Evolutionary conservation across 2,113 vertebrate genomes (phyloP), one percentile per base, ranked within the genome.

Genomic region (Heterotilapia buettikoferi): DNA sequence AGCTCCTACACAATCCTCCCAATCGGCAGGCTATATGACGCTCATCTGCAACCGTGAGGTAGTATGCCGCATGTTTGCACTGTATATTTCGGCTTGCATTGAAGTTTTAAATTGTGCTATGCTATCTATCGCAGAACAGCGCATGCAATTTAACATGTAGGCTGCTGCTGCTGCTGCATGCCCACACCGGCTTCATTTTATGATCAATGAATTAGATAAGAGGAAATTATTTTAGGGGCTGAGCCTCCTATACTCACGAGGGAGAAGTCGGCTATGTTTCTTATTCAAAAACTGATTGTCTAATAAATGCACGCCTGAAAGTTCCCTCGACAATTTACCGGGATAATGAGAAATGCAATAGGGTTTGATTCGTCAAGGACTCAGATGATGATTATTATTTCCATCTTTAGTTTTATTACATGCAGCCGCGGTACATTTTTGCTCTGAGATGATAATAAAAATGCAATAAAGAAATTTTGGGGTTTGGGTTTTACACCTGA

Each of bases 281-380:
- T 92, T 93, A 93, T 94, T 94, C 87, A 89, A 86, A 93, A 83
- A 38, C 71, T 80, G 92, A 94, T 93, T 95, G 94, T 95, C 90
- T 95, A 59, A 85, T 91, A 93, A 93, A 92, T 53, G 87, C 89
- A 73, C 88, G 89, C 89, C 80, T 53, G 43, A 90, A 93, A 93
- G 92, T 93, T 93, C 94, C 94, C 94, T 89, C 84, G 93, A 94
- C 93, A 94, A 93, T 93, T 92, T 87, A 79, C 36, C 84, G 83
- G 92, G 76, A 93, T 95, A 95, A 94, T 95, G 92, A 95, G 94
- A 92, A 95, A 94, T 89, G 92, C 93, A 87, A 71, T 90, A 87
- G 92, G 88, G 87, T 94, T 94, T 91, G 88, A 94, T 94, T 93
- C 84, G 92, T 91, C 61, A 85, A 82, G 89, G 87, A 90, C 73